phyloP scores from a whole-genome alignment of 2,113 vertebrate genomes.

The Anser cygnoides region DNA sequence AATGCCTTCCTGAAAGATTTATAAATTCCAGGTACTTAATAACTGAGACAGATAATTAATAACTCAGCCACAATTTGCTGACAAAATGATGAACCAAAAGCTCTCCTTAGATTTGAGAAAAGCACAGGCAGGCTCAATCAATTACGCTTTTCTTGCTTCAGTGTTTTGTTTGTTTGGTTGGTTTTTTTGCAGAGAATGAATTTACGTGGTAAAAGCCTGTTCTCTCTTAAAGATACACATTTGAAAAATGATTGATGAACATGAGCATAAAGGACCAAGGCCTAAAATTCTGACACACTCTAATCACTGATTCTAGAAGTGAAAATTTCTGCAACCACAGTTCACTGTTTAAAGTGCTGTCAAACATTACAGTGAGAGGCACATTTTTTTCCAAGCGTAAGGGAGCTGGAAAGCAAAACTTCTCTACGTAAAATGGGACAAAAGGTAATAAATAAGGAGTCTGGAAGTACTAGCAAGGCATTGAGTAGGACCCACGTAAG shows the following conservation, averaged over 20 bases:
- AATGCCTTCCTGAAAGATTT: slow-evolving; percentile 54
- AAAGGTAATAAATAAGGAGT: neutral
- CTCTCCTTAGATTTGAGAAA: slow-evolving; percentile 14
- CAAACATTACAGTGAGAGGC: slow-evolving; percentile 6
- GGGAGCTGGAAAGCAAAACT: neutral
- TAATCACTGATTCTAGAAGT: slow-evolving; percentile 44
- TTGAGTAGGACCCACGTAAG: neutral
- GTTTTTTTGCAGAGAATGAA: slow-evolving; percentile 12
- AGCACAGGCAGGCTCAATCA: slow-evolving; percentile 7
- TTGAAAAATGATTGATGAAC: slow-evolving; percentile 46
- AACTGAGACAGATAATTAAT: slow-evolving; percentile 56
- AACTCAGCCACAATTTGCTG: slow-evolving; percentile 46
- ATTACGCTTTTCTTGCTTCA: slow-evolving; percentile 23
- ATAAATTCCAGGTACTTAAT: slow-evolving; percentile 56
- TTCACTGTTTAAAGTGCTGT: slow-evolving; percentile 44
- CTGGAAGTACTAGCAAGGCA: neutral
- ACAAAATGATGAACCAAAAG: slow-evolving; percentile 31
- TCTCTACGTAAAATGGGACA: neutral
- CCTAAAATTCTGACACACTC: slow-evolving; percentile 49
- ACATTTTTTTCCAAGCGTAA: neutral
- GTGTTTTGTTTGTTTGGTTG: neutral
- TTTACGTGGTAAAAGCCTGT: slow-evolving; percentile 36
- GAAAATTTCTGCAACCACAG: slow-evolving; percentile 46
- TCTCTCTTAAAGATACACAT: slow-evolving; percentile 41
- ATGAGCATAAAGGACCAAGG: neutral